Percentiles rank a stretch among this genome's conserved stretches.
phyloP scores from a whole-genome alignment of 1,140 invertebrate genomes.

The Drosophila pseudoananassae region DNA sequence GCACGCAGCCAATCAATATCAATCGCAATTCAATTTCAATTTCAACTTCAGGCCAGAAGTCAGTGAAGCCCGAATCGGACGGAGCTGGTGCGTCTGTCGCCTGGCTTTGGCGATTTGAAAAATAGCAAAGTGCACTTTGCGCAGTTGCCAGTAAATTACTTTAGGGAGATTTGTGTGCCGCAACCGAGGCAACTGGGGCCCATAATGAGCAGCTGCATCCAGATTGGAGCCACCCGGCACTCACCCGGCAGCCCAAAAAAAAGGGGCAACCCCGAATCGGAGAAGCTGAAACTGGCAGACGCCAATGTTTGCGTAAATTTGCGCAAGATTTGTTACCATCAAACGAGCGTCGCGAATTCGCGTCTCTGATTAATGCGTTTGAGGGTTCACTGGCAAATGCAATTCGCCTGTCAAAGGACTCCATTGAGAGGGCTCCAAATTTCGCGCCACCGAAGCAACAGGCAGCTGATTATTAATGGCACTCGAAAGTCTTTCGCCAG shows the following conservation, averaged over 20 bases:
- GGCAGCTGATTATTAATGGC: conserved; percentile 49
- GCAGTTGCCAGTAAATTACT: conserved; percentile 75
- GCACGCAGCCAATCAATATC: conserved; percentile 81
- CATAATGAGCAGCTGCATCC: conserved; percentile 69
- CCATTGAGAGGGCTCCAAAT: neutral
- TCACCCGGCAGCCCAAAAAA: neutral
- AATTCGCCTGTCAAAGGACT: conserved; percentile 49
- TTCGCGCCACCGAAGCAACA: conserved; percentile 29
- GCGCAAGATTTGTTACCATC: conserved; percentile 72
- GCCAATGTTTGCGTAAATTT: conserved; percentile 72
- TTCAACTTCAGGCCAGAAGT: conserved; percentile 76
- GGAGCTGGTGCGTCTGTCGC: conserved; percentile 28
- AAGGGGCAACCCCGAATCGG: conserved; percentile 33
- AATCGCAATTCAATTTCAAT: conserved; percentile 81
- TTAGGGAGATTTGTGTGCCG: conserved; percentile 68
- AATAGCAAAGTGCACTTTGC: conserved; percentile 75
- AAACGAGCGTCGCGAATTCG: conserved; percentile 62
- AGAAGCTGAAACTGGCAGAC: conserved; percentile 23
- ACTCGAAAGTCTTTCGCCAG: conserved; percentile 22
- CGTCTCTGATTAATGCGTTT: conserved; percentile 65
- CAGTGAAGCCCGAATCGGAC: conserved; percentile 25
- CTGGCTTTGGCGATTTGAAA: conserved; percentile 67
- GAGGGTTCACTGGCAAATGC: conserved; percentile 36
- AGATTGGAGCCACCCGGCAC: conserved; percentile 9
- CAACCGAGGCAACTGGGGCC: conserved; percentile 42